A percentile compares a stretch with the other conserved stretches of the same genome.
Evolutionary conservation across 2,113 vertebrate genomes (phyloP).

Genomic region (Cygnus buccinator): DNA sequence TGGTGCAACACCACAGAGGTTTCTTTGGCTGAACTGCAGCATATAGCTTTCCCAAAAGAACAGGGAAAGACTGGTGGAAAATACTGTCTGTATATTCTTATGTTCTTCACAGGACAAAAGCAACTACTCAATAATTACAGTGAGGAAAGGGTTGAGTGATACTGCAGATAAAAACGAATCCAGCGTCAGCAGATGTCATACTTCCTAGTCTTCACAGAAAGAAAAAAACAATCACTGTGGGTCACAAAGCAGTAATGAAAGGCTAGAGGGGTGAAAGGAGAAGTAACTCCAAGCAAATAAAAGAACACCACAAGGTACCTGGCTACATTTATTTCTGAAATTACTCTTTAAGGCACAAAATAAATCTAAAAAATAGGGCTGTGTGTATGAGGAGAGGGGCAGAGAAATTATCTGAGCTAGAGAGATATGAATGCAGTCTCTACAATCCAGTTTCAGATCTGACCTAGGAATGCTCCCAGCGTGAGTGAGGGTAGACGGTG

Average conservation of each 20-base stretch:
- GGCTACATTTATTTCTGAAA: conserved; percentile 73
- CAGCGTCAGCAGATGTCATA: background rate
- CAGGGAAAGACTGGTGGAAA: conserved; percentile 25
- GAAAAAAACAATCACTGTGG: background rate
- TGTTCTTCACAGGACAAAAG: conserved; percentile 13
- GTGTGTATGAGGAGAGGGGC: background rate
- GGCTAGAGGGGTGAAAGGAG: background rate
- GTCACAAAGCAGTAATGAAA: background rate
- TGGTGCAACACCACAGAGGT: background rate
- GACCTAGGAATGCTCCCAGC: background rate
- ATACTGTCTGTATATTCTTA: background rate
- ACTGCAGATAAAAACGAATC: background rate
- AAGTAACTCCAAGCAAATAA: conserved; percentile 45
- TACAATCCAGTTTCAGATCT: conserved; percentile 27
- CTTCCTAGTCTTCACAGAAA: conserved; percentile 9
- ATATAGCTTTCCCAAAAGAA: conserved; percentile 18
- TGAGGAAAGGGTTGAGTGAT: background rate
- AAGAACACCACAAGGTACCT: conserved; percentile 52
- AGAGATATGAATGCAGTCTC: background rate
- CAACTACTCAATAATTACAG: conserved; percentile 3
- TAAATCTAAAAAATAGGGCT: conserved; percentile 73
- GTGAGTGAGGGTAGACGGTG: background rate
- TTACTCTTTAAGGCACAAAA: conserved; percentile 83
- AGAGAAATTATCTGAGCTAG: background rate
- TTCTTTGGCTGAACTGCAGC: conserved; percentile 52